Percentiles rank a stretch among this genome's conserved stretches.
Conservation (phyloP, 1,140 invertebrate species). For the Pollicipes pollicipes region DNA sequence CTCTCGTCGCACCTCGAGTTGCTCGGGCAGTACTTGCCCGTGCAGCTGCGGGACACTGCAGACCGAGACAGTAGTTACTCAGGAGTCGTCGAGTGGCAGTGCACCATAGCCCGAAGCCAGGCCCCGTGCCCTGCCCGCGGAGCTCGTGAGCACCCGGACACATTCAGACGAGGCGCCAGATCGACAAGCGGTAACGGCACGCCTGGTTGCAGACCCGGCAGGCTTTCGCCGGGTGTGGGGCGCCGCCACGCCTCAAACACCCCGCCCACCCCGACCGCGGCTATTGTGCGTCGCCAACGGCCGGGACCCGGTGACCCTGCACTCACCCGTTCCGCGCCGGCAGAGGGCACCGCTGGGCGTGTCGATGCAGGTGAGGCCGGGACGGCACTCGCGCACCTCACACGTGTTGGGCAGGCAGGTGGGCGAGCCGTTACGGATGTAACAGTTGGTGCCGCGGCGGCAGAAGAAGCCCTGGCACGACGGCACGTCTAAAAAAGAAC, state of each 20-base stretch:
- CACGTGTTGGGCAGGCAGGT: slow-evolving; percentile 2
- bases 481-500: not conserved
- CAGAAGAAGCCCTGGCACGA: slow-evolving; percentile 1
- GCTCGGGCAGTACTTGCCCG: not conserved
- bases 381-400: not conserved
- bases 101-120: too few relatives aligned
- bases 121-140: too few relatives aligned
- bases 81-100: too few relatives aligned
- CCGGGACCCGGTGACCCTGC: not conserved
- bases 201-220: not conserved
- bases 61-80: too few relatives aligned
- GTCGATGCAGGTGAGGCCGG: not conserved
- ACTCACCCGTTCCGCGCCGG: not conserved
- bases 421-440: not conserved
- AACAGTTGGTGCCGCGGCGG: slow-evolving; percentile 2
- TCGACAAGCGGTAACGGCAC: not conserved
- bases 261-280: too few relatives aligned
- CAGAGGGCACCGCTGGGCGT: not conserved
- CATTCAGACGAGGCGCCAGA: too few relatives aligned
- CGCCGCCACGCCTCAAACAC: too few relatives aligned
- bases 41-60: not conserved
- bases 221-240: too few relatives aligned
- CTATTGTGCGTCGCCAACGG: too few relatives aligned
- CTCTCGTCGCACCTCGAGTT: not conserved
- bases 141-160: too few relatives aligned